These are phyloP conservation scores for Ophiothrix spiculata DNA, from an alignment of 35 echinoderm and acorn worm species.

Conservation along the genomic window DNA sequence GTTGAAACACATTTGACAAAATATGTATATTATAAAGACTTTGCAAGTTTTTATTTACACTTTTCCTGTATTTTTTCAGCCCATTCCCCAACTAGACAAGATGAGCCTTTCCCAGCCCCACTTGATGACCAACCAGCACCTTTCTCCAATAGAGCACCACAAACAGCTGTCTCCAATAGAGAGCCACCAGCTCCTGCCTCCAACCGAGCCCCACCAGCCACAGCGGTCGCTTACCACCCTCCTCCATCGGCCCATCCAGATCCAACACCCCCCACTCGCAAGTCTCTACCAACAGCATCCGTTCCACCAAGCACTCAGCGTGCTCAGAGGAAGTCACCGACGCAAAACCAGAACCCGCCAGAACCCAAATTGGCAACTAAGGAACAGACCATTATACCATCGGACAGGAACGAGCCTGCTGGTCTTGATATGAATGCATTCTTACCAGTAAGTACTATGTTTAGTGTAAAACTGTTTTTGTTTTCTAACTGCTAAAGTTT, in stretches of 20 bases:
- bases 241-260: constrained; percentile 2
- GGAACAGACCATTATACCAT: constrained; percentile 71
- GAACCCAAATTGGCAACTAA: neutral
- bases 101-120: constrained; percentile 87
- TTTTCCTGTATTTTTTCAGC: constrained; percentile 35
- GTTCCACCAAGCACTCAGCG: constrained; percentile 1
- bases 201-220: no score
- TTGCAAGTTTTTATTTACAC: no score
- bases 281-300: neutral
- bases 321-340: no score
- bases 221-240: neutral
- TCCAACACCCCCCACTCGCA: neutral
- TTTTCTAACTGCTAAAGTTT: no score
- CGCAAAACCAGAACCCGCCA: neutral
- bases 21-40: no score
- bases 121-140: constrained; percentile 46
- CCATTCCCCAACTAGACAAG: constrained; percentile 67
- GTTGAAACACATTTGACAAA: no score
- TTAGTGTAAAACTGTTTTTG: no score
- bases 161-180: no score
- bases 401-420: constrained; percentile 87
- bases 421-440: constrained; percentile 96
- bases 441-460: constrained; percentile 83
- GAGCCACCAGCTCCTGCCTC: constrained; percentile 13
- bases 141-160: no score